phyloP scores from a whole-genome alignment of 2,797 vertebrate species.

The Manis pentadactyla region DNA sequence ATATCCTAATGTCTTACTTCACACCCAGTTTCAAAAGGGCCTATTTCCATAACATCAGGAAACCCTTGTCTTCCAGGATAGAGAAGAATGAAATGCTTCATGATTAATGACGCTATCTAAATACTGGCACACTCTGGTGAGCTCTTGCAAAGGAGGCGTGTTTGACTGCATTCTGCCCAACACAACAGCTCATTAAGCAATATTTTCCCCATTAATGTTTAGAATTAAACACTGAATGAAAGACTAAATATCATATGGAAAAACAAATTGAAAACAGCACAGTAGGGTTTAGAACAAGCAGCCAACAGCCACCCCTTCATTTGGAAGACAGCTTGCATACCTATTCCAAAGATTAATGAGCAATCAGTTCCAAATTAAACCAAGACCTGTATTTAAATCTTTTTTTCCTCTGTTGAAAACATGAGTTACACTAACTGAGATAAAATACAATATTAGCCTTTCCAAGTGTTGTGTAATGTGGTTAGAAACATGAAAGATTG shows the following conservation, averaged over 20 bases:
- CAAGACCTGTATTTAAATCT: constrained; percentile 84
- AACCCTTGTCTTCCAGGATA: constrained; percentile 57
- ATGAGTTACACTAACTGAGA: constrained; percentile 80
- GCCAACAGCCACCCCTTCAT: constrained; percentile 86
- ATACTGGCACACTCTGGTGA: constrained; percentile 74
- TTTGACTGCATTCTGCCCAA: constrained; percentile 79
- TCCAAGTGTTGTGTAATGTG: constrained; percentile 78
- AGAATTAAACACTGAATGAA: constrained; percentile 87
- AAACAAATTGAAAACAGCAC: constrained; percentile 84
- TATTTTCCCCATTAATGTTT: constrained; percentile 85
- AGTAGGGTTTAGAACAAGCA: constrained; percentile 84
- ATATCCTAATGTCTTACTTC: constrained; percentile 52
- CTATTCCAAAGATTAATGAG: constrained; percentile 89
- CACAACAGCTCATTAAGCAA: constrained; percentile 85
- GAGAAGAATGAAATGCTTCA: constrained; percentile 57
- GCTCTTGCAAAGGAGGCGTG: constrained; percentile 77
- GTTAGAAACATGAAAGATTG: constrained; percentile 84
- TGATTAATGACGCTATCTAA: constrained; percentile 79
- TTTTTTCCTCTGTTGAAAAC: constrained; percentile 72
- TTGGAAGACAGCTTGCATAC: constrained; percentile 87
- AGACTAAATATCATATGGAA: constrained; percentile 86
- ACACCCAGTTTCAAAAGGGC: constrained; percentile 60
- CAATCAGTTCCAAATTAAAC: constrained; percentile 88
- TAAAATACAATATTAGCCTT: constrained; percentile 83
- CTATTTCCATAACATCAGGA: constrained; percentile 67